Percentiles rank a stretch among this genome's conserved stretches.
These are phyloP conservation scores for Coregonus sp. DNA, from an alignment of 2,797 vertebrate species.

Conservation along the genomic window DNA sequence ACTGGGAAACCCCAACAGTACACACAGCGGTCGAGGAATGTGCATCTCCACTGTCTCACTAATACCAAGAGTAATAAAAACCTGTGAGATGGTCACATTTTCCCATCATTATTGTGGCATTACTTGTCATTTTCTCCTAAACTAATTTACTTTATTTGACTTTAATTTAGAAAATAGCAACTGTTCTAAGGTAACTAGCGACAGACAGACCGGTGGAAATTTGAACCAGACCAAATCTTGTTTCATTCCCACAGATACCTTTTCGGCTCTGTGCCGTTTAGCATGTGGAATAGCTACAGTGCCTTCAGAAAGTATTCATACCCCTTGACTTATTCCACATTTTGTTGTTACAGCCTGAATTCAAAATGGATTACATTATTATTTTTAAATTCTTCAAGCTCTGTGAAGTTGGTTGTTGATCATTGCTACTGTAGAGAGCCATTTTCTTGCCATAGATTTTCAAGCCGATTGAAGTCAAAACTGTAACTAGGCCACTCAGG, in stretches of 20 bases:
- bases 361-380: too few species aligned
- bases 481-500: too few species aligned
- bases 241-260: neutral
- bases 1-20: neutral
- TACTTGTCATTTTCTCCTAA: neutral
- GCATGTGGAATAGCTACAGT: neutral
- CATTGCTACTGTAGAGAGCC: too few species aligned
- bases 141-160: neutral
- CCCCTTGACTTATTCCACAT: too few species aligned
- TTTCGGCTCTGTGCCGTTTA: neutral
- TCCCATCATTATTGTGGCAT: slow-evolving; percentile 59
- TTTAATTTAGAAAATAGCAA: neutral
- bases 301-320: too few species aligned
- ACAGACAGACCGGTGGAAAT: neutral
- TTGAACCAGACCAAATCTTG: neutral
- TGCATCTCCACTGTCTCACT: neutral
- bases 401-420: too few species aligned
- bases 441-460: too few species aligned
- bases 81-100: slow-evolving; percentile 46
- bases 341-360: too few species aligned
- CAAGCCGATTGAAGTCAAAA: too few species aligned
- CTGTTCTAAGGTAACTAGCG: neutral
- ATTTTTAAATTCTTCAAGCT: too few species aligned
- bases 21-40: neutral
- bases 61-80: slow-evolving; percentile 17